Evolutionary conservation across 2,888 invertebrate genomes (phyloP), one percentile per base, ranked within the genome.

Genomic region (Dryobotodes eremita): DNA sequence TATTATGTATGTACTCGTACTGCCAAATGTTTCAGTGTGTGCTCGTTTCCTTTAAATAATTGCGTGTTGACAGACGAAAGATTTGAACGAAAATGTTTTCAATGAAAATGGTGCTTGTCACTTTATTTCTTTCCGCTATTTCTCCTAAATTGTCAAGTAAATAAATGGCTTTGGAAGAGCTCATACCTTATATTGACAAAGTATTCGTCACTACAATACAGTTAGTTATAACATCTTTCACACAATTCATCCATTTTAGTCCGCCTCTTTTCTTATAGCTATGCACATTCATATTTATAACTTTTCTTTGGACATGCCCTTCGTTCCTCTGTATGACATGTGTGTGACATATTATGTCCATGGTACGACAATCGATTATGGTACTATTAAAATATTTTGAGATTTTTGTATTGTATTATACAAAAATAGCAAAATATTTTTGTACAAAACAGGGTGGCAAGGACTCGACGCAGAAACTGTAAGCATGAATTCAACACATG

Each of bases 41-140:
- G 26, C 20, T 71, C 83, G 48, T 77, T 83, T 83, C 65, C 78
- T 83, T 42, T 15, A 83, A 70, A 77, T 80, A 77, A 80, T 77
- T 77, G 65, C 15, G 36, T 70, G 78, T 55, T 61, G 70, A 80
- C 83, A 71, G 48, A 66, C 36, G 61, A n/a, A 80, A 83, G 78
- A 61, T 15, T 77, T 61, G 20, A 48, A 62, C 66, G 82, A 55
- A 76, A 82, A 66, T 75, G 53, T 79, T 66, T 72, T 15, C 15
- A 61, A 61, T 46, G 74, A 36, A 61, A 59, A 76, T 76, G 66
- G 48, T 62, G 42, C 76, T 55, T 76, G 50, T 68, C 31, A 50
- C 26, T 62, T 82, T 76, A 61, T 75, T 80, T 55, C 15, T 75
- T 68, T 82, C 6, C 11, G 55, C 55, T 36, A 20, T 48, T 6